Evolutionary conservation across 2,888 invertebrate species (phyloP).

Genomic region (Tuta absoluta): DNA sequence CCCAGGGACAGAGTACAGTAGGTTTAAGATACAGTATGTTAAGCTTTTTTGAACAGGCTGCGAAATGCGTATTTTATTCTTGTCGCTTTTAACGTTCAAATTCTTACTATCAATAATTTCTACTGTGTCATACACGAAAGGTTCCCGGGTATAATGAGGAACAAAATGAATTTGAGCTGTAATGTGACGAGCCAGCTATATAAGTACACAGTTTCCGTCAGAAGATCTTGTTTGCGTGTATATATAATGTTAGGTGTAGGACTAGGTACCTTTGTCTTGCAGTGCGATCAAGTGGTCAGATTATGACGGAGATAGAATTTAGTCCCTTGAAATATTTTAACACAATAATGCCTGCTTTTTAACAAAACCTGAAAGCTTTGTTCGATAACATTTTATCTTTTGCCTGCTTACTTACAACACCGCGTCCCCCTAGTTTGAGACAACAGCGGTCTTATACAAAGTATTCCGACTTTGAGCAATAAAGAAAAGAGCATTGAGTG

Average conservation of each 20-base stretch:
- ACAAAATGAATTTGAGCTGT: conserved; percentile 29
- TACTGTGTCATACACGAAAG: conserved; percentile 7
- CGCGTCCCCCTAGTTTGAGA: conserved; percentile 43
- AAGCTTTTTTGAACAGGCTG: no score
- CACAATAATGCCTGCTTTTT: conserved; percentile 1
- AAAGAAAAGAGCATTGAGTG: conserved; percentile 65
- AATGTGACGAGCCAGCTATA: conserved; percentile 16
- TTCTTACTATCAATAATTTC: no score
- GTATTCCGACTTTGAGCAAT: conserved; percentile 60
- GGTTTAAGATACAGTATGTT: no score
- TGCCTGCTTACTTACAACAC: conserved; percentile 39
- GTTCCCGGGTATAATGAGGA: conserved; percentile 37
- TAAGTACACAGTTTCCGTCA: background rate
- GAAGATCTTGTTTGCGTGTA: no score
- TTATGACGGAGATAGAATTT: no score
- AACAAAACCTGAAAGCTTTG: conserved; percentile 11
- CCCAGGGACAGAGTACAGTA: background rate
- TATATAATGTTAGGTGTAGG: no score
- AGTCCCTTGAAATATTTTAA: background rate
- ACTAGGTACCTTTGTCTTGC: no score
- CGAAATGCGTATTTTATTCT: no score
- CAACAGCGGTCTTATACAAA: conserved; percentile 63
- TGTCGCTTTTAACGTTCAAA: no score
- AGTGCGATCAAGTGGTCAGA: no score
- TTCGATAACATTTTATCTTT: conserved; percentile 8